Evolutionary conservation across 1,140 invertebrate genomes (phyloP).

Genomic region (Zaprionus ghesquierei): DNA sequence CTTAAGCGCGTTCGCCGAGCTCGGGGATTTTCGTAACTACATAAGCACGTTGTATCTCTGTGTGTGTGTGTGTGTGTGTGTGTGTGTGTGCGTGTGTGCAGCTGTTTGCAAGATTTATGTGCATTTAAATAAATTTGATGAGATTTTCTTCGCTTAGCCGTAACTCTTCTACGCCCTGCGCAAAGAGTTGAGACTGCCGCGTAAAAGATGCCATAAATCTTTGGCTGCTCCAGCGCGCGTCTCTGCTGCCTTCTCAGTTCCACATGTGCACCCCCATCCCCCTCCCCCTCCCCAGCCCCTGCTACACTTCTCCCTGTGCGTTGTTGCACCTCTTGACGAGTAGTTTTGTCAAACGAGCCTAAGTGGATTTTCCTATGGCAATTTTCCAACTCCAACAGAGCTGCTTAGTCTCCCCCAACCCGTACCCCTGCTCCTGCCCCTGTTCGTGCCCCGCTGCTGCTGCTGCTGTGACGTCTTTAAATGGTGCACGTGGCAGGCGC

Average conservation of each 20-base stretch:
- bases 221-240: slow-evolving; percentile 47
- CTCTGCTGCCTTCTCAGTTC: too few species aligned
- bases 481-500: slow-evolving; percentile 39
- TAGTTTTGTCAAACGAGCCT: slow-evolving; percentile 78
- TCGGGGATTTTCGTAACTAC: neutral
- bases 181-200: slow-evolving; percentile 64
- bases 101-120: slow-evolving; percentile 74
- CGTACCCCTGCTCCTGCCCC: neutral
- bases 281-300: neutral
- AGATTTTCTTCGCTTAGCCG: slow-evolving; percentile 55
- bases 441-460: neutral
- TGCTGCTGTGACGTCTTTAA: slow-evolving; percentile 23
- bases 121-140: slow-evolving; percentile 80
- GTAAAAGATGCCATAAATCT: slow-evolving; percentile 79
- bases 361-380: slow-evolving; percentile 69
- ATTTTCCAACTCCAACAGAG: slow-evolving; percentile 20
- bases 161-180: slow-evolving; percentile 25
- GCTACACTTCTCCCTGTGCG: neutral
- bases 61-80: neutral
- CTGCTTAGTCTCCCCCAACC: neutral
- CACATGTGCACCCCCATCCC: neutral
- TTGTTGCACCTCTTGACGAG: slow-evolving; percentile 29
- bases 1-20: slow-evolving; percentile 30
- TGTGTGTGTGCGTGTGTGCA: slow-evolving; percentile 28
- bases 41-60: neutral